phyloP scores from a whole-genome alignment of 2,113 vertebrate species.

The Vicugna pacos region DNA sequence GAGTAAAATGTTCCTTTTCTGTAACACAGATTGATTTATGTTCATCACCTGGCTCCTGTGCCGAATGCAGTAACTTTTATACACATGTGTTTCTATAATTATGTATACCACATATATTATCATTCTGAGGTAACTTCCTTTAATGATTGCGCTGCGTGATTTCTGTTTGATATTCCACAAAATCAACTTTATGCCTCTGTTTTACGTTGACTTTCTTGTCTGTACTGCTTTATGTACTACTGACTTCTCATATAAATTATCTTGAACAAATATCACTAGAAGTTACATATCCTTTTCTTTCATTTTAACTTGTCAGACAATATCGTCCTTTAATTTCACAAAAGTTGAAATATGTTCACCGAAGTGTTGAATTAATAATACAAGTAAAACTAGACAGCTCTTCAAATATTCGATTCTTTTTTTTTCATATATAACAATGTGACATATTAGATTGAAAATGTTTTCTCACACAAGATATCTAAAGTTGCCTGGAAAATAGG shows the following conservation, averaged over 20 bases:
- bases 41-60: neutral
- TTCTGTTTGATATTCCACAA: slow-evolving; percentile 3
- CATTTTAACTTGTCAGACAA: neutral
- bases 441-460: neutral
- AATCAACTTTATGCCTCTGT: neutral
- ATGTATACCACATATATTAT: neutral
- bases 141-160: neutral
- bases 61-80: neutral
- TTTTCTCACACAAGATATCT: neutral
- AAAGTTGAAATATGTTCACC: neutral
- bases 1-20: neutral
- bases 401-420: neutral
- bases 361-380: neutral
- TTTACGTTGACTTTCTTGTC: neutral
- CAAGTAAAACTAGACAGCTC: neutral
- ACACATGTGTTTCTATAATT: neutral
- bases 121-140: neutral
- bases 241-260: neutral
- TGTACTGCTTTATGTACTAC: neutral
- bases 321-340: neutral
- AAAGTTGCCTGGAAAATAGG: slow-evolving; percentile 9
- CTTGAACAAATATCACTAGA: neutral
- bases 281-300: neutral
- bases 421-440: neutral
- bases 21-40: neutral